Percentiles rank a stretch among this genome's conserved stretches.
Evolutionary conservation across 1,140 invertebrate genomes (phyloP).

Genomic region (Heliconius hewitsoni): DNA sequence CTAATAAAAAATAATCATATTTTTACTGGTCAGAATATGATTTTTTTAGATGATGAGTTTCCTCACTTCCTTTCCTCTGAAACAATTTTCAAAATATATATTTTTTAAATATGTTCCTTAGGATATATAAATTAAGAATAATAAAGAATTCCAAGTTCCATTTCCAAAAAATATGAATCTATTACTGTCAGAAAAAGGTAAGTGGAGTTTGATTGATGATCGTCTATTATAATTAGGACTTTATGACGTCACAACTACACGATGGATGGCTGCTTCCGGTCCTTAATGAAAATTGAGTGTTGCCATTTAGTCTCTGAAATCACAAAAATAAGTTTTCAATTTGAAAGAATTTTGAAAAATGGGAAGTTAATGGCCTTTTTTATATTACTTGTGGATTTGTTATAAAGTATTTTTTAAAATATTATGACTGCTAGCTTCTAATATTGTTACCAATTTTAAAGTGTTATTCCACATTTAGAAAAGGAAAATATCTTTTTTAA

Average conservation of each 20-base stretch:
- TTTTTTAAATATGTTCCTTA: neutral
- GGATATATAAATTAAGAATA: neutral
- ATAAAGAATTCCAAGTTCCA: neutral
- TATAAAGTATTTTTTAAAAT: too few relatives aligned
- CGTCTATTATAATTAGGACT: neutral
- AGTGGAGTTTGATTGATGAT: conserved; percentile 1
- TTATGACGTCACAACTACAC: conserved; percentile 3
- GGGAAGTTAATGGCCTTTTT: neutral
- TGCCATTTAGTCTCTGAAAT: neutral
- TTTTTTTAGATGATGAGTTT: too few relatives aligned
- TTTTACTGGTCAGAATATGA: too few relatives aligned
- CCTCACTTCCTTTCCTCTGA: too few relatives aligned
- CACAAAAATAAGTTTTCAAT: neutral
- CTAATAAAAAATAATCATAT: too few relatives aligned
- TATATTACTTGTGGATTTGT: neutral
- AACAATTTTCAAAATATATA: too few relatives aligned
- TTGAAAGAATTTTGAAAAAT: neutral
- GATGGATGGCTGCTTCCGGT: conserved; percentile 1
- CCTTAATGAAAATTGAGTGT: neutral
- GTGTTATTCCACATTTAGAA: too few relatives aligned
- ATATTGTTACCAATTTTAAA: too few relatives aligned
- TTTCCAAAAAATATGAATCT: neutral
- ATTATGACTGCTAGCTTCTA: too few relatives aligned
- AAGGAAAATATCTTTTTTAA: too few relatives aligned
- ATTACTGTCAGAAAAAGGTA: neutral